These are phyloP conservation scores for Diadumene lineata DNA, from an alignment of 92 coral and sea anemone genomes.

Conservation along the genomic window DNA sequence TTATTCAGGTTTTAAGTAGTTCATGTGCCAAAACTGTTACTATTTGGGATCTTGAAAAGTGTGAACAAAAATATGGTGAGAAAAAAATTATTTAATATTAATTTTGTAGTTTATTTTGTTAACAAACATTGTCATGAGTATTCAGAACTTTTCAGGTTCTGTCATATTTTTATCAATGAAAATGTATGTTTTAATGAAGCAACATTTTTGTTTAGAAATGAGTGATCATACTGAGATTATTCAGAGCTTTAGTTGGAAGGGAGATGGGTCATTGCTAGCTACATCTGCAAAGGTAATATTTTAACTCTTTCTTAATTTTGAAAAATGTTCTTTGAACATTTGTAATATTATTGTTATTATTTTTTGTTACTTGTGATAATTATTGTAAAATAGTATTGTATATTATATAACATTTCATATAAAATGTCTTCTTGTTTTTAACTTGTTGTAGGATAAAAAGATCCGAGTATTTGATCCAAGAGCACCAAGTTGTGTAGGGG, in stretches of 20 bases:
- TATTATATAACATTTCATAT: no score
- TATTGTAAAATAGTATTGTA: no score
- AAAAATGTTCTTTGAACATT: no score
- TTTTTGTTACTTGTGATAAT: no score
- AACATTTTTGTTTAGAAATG: conserved; percentile 39
- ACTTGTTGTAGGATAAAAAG: conserved; percentile 81
- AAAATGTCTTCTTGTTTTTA: not conserved
- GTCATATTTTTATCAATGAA: no score
- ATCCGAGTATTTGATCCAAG: conserved; percentile 86
- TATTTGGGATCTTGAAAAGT: conserved; percentile 81
- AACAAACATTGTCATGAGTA: no score
- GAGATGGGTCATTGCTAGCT: conserved; percentile 82
- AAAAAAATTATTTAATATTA: no score
- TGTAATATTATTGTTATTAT: no score
- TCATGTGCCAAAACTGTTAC: conserved; percentile 69
- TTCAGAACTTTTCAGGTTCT: no score
- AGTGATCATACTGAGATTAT: conserved; percentile 55
- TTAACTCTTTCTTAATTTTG: no score
- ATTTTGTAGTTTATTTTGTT: no score
- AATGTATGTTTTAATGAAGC: no score
- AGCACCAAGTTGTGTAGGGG: conserved; percentile 64
- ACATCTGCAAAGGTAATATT: conserved; percentile 74
- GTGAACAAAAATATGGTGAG: conserved; percentile 81
- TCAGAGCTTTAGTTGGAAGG: conserved; percentile 91
- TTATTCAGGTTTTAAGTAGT: conserved; percentile 73